Conservation (phyloP, 2,113 vertebrate genomes). For the Phylloscopus whistleri region DNA sequence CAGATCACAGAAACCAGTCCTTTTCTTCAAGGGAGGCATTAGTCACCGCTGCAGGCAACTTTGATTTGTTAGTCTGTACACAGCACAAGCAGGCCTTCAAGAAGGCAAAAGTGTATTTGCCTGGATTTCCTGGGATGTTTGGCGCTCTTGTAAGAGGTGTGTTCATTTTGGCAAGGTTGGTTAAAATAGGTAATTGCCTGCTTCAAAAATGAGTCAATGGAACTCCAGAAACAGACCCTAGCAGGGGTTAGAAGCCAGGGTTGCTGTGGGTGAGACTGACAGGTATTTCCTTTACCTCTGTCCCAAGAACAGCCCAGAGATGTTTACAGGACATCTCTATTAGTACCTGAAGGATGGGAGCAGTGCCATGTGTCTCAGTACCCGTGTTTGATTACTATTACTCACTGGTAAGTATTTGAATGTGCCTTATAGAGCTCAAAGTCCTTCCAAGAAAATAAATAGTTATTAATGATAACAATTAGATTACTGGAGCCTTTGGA, state of each 20-base stretch:
- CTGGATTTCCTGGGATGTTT: not conserved
- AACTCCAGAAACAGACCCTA: not conserved
- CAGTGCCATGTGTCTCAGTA: not conserved
- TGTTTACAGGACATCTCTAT: not conserved
- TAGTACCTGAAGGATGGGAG: not conserved
- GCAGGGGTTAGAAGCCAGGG: not conserved
- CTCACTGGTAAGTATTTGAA: not conserved
- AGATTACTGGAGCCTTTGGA: not conserved
- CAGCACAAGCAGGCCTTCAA: not conserved
- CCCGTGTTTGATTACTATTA: not conserved
- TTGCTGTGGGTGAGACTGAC: not conserved
- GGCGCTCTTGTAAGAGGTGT: not conserved
- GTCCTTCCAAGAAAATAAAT: not conserved
- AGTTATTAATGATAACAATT: not conserved
- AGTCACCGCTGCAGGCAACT: slow-evolving; percentile 7
- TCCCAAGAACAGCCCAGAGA: not conserved
- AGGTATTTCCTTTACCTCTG: not conserved
- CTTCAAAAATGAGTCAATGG: not conserved
- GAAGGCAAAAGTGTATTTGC: not conserved
- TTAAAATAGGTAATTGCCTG: not conserved
- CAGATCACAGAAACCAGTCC: slow-evolving; percentile 10
- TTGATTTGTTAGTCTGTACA: not conserved
- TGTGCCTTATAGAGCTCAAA: not conserved
- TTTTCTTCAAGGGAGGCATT: slow-evolving; percentile 45
- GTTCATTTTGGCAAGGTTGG: not conserved